Evolutionary conservation across 2,888 invertebrate species (phyloP).

Genomic region (Stomorhina lunata): DNA sequence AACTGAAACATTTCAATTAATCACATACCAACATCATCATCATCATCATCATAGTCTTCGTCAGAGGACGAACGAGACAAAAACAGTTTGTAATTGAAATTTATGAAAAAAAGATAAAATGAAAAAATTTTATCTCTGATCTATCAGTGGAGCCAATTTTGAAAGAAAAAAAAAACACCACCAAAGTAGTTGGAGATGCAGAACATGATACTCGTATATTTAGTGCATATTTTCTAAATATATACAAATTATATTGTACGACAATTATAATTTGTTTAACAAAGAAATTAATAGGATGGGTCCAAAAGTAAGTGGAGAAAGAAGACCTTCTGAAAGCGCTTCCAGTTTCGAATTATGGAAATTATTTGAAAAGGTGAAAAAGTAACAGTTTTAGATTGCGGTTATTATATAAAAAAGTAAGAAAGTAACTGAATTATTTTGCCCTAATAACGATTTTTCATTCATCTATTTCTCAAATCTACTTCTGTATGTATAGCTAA

Average conservation of each 20-base stretch:
- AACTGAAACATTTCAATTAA: conserved; percentile 62
- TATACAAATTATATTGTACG: conserved; percentile 11
- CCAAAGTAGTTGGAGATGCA: conserved; percentile 19
- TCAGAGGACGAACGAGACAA: conserved; percentile 42
- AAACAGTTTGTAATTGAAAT: conserved; percentile 49
- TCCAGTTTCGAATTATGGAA: too few species aligned
- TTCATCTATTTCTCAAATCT: too few species aligned
- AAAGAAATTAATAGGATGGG: conserved; percentile 8
- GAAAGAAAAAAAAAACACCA: too few species aligned
- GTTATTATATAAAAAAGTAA: too few species aligned
- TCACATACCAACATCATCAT: conserved; percentile 42
- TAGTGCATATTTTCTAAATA: conserved; percentile 28
- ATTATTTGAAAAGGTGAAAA: too few species aligned
- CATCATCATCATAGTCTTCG: background rate
- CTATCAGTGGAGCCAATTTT: conserved; percentile 30
- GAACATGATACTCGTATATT: conserved; percentile 48
- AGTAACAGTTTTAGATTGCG: too few species aligned
- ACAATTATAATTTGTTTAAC: conserved; percentile 12
- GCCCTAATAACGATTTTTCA: too few species aligned
- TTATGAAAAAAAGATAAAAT: conserved; percentile 40
- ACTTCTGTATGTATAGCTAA: background rate
- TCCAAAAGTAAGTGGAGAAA: background rate
- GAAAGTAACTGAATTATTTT: too few species aligned
- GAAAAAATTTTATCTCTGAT: conserved; percentile 16
- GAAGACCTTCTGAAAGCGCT: too few species aligned